These are phyloP conservation scores for Chroicocephalus ridibundus DNA, from an alignment of 2,113 vertebrate species.

Conservation along the genomic window DNA sequence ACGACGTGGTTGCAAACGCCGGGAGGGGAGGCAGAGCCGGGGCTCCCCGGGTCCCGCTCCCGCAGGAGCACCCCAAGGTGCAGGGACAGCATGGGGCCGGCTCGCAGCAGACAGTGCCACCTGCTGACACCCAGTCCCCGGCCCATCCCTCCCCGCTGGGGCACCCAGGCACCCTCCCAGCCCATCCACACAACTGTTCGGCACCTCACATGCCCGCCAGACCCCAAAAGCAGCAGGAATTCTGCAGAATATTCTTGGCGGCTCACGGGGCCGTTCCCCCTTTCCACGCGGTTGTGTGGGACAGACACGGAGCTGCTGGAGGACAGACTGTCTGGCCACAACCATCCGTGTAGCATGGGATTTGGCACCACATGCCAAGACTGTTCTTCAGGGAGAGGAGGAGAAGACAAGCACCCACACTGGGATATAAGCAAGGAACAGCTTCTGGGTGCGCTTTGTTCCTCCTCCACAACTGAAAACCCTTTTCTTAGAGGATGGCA, in stretches of 20 bases:
- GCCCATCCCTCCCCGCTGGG: background rate
- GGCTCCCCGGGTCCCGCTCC: background rate
- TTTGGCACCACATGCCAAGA: background rate
- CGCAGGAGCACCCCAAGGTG: background rate
- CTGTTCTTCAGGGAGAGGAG: background rate
- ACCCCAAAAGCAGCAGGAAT: background rate
- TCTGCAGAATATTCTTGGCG: accelerated
- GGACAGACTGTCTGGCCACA: background rate
- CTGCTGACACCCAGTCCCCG: background rate
- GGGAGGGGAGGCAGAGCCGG: background rate
- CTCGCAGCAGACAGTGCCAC: constrained; percentile 46
- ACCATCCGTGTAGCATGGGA: accelerated
- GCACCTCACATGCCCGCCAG: background rate
- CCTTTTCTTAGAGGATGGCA: background rate
- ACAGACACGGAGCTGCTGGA: background rate
- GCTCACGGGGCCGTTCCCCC: accelerated
- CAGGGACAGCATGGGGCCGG: background rate
- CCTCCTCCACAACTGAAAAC: background rate
- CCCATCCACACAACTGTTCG: accelerated
- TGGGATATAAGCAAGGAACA: background rate
- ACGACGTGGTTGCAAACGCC: accelerated
- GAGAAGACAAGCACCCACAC: background rate
- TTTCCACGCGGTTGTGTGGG: accelerated
- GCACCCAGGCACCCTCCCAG: background rate
- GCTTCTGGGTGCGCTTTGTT: background rate